Evolutionary conservation across 2,113 vertebrate genomes (phyloP), one percentile per base, ranked within the genome.

Genomic region (Clarias macrocephalus): DNA sequence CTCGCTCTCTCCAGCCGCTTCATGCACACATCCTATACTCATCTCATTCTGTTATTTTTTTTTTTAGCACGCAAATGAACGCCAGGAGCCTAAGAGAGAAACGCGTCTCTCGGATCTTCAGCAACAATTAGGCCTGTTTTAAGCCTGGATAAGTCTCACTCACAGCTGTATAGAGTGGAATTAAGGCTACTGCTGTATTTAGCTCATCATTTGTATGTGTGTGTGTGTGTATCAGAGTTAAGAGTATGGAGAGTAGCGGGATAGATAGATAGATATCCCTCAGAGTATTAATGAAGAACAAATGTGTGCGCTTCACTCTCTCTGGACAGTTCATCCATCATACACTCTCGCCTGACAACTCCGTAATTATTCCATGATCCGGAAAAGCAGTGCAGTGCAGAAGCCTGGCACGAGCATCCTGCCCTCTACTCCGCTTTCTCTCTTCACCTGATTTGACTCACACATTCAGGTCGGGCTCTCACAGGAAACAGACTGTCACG

Each of bases 291-390:
- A 93, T 88, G 88, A 90, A 48, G 83, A 66, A 84, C 72, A 85
- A 79, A 89, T 87, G 86, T 85, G 84, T 88, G 85, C 30, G 68
- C 85, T 86, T 89, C 85, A 60, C 87, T 81, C 80, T 66, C 84
- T 62, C 84, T 59, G 85, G 90, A 92, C 91, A 92, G 91, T 91
- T 91, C 90, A 92, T 93, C 92, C 72, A 85, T 93, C 90, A 92
- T 84, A 56, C 83, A 60, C 80, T 80, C 88, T 0, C 60, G 82
- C 73, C 83, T 91, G 84, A 90, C 90, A 89, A 66, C 82, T 88
- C 89, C 73, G 89, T 92, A 90, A 92, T 91, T 88, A 90, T 82
- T 82, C 84, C 79, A 77, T 87, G 91, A 86, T 88, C 75, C 30
- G 37, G 80, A 66, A 81, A 68, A 77, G 80, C 33, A 21, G 87